Evolutionary conservation across 2,888 invertebrate species (phyloP), one percentile per base, ranked within the genome.

Genomic region (Trissoscelio sp.): DNA sequence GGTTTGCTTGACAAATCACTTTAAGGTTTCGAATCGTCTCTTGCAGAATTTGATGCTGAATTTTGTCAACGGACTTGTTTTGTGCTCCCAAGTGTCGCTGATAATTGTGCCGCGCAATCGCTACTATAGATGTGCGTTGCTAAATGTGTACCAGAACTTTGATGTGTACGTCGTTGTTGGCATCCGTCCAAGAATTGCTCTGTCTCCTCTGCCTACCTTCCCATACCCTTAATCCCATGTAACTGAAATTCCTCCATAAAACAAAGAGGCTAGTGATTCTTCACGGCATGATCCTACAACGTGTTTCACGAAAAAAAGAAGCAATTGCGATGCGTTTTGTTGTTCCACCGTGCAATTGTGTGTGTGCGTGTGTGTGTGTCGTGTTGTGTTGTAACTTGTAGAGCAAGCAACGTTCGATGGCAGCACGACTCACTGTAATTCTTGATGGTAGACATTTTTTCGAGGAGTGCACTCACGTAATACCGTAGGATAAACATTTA

Each of bases 121-220:
- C 51, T n/a, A 22, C n/a, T 79, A 67, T 37, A 79, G 7, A 9
- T 77, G 28, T 53, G 60, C 48, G 34, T 46, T 60, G 67, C 46
- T 66, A 57, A 58, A 66, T 73, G 66, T 72, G 16, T 67, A 73
- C 64, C 46, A 34, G 57, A 44, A 46, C 72, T 18, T 60, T 73
- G 58, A 42, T 73, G 53, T 79, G 18, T 62, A 55, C 60, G 20
- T 34, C 58, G 37, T 64, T 66, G 58, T 55, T 79, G 73, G 73
- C 73, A 69, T 66, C 16, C 37, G 16, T 48, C 78, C 70, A 78
- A 78, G 39, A 69, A 53, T 69, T 22, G 39, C 57, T 77, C 39
- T 9, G 39, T 24, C 48, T 55, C 28, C 55, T 28, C 55, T 7
- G 16, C 7, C 12, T 5, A 9, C n/a, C 16, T 14, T 12, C 16